Evolutionary conservation across 2,888 invertebrate genomes (phyloP), one percentile per base, ranked within the genome.

Genomic region (Melikaiella ostensackeni): DNA sequence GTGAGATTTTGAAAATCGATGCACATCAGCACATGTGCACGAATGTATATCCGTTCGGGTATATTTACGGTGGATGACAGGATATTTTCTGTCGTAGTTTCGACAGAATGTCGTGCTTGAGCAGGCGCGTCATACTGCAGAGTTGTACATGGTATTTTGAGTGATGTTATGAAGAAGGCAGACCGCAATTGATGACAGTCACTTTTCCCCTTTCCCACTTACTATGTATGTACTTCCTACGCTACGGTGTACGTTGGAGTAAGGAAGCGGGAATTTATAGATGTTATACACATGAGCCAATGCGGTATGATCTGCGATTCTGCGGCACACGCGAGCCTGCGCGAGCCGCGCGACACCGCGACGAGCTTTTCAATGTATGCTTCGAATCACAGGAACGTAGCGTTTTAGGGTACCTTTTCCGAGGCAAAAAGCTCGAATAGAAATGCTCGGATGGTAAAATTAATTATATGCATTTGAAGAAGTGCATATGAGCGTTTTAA

Each of bases 301-400:
- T 88, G 88, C 88, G 88, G 86, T 83, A 85, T 82, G 85, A 86
- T 87, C 87, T 85, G 86, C 87, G 85, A 84, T 86, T 87, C 87
- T 85, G 86, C 87, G 85, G 84, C 84, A 84, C 85, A 84, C 81
- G 84, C 83, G 79, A 78, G 77, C 78, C 79, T n/a, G 85, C 85
- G 85, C 82, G 81, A 83, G 4, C 84, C 79, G 84, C 84, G 84
- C 83, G 33, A 82, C 84, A 81, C 81, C 83, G 84, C 79, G 83
- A 85, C 80, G 81, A 38, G 75, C 66, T 77, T 77, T 76, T 64
- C 59, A 70, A 59, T 77, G 61, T 70, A 55, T 75, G 70, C 74
- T 77, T 73, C 30, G 19, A 73, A 61, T 50, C 61, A 62, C 75
- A 77, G 77, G 77, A 70, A 35, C 66, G 77, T 77, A 77, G 24